phyloP scores from a whole-genome alignment of 2,888 invertebrate genomes.

The Stictocephala bisonia region DNA sequence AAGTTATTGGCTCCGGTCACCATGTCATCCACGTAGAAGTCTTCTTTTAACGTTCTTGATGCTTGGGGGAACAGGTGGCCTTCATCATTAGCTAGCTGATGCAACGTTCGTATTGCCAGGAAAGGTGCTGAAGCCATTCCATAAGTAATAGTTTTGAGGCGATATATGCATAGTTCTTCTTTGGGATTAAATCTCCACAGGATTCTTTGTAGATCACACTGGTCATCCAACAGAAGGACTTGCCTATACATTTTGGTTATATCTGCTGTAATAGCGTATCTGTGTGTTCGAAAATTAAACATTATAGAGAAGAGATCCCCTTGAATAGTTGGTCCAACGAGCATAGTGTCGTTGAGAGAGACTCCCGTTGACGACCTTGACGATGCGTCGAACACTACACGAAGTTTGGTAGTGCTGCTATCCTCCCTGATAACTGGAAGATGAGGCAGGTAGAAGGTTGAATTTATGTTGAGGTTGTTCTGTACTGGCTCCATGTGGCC shows the following conservation, averaged over 20 bases:
- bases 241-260: constrained; percentile 60
- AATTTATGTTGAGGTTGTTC: not conserved
- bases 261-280: constrained; percentile 54
- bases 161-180: constrained; percentile 51
- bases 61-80: constrained; percentile 44
- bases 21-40: constrained; percentile 57
- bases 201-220: constrained; percentile 55
- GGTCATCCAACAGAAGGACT: constrained; percentile 49
- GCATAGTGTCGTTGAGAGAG: constrained; percentile 48
- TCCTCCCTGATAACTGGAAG: constrained; percentile 57
- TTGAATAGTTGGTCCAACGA: constrained; percentile 50
- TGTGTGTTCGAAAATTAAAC: constrained; percentile 44
- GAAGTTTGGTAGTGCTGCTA: constrained; percentile 58
- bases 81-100: constrained; percentile 51
- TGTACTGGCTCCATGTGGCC: constrained; percentile 54
- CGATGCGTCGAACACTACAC: constrained; percentile 61
- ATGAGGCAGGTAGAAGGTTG: too few species aligned
- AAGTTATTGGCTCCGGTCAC: constrained; percentile 39
- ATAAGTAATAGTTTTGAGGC: constrained; percentile 58
- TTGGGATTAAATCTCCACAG: constrained; percentile 55
- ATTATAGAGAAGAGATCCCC: constrained; percentile 44
- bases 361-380: constrained; percentile 52
- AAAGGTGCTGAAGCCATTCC: constrained; percentile 56
- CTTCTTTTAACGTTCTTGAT: constrained; percentile 29
- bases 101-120: constrained; percentile 49